These are phyloP conservation scores for Sminthopsis crassicaudata DNA, from an alignment of 2,113 vertebrate genomes.

Conservation along the genomic window DNA sequence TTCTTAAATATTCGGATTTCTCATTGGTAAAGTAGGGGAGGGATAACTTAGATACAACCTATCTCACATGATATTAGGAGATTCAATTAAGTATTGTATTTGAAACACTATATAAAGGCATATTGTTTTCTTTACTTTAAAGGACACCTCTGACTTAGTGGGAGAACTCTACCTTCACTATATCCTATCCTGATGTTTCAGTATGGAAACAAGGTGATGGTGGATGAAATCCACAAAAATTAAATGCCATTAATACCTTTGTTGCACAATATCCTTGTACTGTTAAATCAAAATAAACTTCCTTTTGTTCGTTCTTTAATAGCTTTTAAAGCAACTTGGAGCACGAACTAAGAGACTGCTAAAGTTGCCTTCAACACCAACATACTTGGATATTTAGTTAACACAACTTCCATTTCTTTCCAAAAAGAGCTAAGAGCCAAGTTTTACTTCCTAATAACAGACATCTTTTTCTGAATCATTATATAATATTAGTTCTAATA, in stretches of 20 bases:
- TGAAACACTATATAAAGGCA: neutral
- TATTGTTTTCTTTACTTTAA: neutral
- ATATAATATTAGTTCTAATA: neutral
- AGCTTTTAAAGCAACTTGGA: neutral
- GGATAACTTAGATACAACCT: neutral
- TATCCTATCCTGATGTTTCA: neutral
- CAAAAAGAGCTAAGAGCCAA: neutral
- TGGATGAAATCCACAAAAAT: neutral
- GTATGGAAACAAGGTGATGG: neutral
- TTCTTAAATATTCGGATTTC: neutral
- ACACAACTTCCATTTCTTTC: slow-evolving; percentile 8
- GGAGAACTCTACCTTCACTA: neutral
- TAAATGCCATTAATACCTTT: neutral
- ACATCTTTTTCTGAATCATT: slow-evolving; percentile 18
- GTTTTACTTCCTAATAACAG: slow-evolving; percentile 22
- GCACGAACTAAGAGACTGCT: neutral
- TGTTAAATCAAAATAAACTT: neutral
- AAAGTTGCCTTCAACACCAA: neutral
- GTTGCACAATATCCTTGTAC: neutral
- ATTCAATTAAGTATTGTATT: neutral
- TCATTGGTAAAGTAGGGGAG: neutral
- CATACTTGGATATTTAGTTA: neutral
- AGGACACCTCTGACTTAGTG: neutral
- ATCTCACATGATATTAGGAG: neutral
- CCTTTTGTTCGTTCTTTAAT: neutral